phyloP scores from a whole-genome alignment of 2,797 vertebrate genomes.

The Eleutherodactylus coqui region DNA sequence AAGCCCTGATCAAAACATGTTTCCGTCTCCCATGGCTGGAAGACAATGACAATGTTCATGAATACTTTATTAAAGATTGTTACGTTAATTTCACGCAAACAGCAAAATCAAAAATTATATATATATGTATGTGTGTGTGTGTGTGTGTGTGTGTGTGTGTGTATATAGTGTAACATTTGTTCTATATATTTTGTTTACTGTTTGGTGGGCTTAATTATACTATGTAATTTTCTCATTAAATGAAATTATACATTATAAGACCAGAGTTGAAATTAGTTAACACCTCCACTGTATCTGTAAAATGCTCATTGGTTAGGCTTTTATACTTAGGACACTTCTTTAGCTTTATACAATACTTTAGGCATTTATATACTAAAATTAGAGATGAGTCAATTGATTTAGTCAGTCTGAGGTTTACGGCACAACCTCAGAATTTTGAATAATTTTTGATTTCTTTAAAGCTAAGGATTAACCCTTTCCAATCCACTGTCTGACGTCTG shows the following conservation, averaged over 20 bases:
- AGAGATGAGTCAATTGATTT: not conserved
- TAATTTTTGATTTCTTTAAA: not conserved
- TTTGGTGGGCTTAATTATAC: not conserved
- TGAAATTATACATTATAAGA: not conserved
- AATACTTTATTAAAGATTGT: slow-evolving; percentile 47
- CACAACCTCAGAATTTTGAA: not conserved
- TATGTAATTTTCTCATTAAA: slow-evolving; percentile 8
- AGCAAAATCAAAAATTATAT: not conserved
- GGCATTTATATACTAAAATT: not conserved
- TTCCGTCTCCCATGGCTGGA: slow-evolving; percentile 33
- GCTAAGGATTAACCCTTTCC: too few relatives aligned
- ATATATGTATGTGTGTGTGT: too few relatives aligned
- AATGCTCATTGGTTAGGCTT: not conserved
- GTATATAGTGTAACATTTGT: not conserved
- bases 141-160: too few relatives aligned
- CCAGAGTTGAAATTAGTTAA: not conserved
- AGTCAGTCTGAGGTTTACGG: not conserved
- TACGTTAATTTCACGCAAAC: slow-evolving; percentile 41
- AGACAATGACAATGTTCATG: slow-evolving; percentile 48
- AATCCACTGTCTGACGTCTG: too few relatives aligned
- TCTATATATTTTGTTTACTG: slow-evolving; percentile 1
- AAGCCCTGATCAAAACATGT: slow-evolving; percentile 53
- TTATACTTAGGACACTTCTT: not conserved
- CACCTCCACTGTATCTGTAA: not conserved
- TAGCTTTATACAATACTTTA: not conserved